phyloP scores from a whole-genome alignment of 2,113 vertebrate genomes.

The Opisthocomus hoazin region DNA sequence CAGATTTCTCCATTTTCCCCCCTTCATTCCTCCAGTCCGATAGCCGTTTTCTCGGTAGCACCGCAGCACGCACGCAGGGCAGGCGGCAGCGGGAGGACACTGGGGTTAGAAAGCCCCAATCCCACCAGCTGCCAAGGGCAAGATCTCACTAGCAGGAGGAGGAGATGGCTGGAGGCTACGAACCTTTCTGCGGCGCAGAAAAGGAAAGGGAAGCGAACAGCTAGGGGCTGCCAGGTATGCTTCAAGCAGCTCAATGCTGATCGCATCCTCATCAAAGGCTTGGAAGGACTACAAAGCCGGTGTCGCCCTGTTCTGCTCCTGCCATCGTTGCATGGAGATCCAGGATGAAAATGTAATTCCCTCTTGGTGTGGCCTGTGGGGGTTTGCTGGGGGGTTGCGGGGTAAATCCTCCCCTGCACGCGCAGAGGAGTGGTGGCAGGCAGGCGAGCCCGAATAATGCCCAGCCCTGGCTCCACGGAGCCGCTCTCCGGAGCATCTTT shows the following conservation, averaged over 20 bases:
- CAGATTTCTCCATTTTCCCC: not conserved
- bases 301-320: not conserved
- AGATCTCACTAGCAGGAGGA: not conserved
- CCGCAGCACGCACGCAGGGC: fast-evolving
- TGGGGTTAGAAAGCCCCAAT: not conserved
- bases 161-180: not conserved
- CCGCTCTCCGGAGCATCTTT: not conserved
- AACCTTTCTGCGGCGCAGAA: not conserved
- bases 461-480: too few relatives aligned
- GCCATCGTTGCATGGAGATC: fast-evolving
- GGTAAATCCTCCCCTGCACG: fast-evolving
- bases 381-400: not conserved
- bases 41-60: not conserved
- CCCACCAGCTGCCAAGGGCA: not conserved
- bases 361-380: not conserved
- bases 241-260: not conserved
- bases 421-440: not conserved
- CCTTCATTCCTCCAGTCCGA: not conserved
- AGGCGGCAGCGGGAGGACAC: fast-evolving
- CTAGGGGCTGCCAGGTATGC: not conserved
- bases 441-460: fast-evolving
- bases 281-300: not conserved
- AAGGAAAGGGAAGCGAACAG: not conserved
- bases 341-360: not conserved
- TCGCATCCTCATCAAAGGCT: not conserved